phyloP scores from a whole-genome alignment of 1,140 invertebrate species.

The Trigoniulus corallinus region DNA sequence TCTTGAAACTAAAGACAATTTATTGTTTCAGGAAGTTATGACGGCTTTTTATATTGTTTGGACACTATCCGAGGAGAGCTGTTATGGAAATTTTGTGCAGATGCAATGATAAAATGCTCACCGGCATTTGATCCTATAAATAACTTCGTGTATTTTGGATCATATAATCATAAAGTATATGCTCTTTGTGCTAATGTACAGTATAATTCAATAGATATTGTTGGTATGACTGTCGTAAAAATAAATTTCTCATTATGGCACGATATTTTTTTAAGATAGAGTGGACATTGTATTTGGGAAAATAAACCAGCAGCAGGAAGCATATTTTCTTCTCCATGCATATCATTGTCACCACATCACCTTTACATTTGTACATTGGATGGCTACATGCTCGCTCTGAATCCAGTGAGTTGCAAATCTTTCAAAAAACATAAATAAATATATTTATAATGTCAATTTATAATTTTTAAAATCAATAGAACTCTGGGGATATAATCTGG shows the following conservation, averaged over 20 bases:
- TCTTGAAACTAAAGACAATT: slow-evolving; percentile 2
- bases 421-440: neutral
- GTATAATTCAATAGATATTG: no score
- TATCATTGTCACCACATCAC: neutral
- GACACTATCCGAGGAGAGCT: slow-evolving; percentile 33
- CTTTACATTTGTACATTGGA: neutral
- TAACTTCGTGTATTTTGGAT: slow-evolving; percentile 39
- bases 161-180: slow-evolving; percentile 47
- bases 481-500: slow-evolving; percentile 31
- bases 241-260: neutral
- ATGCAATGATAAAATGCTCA: slow-evolving; percentile 45
- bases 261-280: no score
- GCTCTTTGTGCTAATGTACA: slow-evolving; percentile 36
- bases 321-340: slow-evolving; percentile 1
- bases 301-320: neutral
- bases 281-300: slow-evolving; percentile 1
- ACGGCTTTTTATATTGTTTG: slow-evolving; percentile 44
- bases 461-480: neutral
- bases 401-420: neutral
- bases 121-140: slow-evolving; percentile 28
- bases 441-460: no score
- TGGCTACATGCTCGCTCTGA: neutral
- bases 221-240: neutral
- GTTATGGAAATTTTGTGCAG: slow-evolving; percentile 41
- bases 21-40: slow-evolving; percentile 39